These are phyloP conservation scores for Discoglossus pictus DNA, from an alignment of 2,797 vertebrate species.

Conservation along the genomic window DNA sequence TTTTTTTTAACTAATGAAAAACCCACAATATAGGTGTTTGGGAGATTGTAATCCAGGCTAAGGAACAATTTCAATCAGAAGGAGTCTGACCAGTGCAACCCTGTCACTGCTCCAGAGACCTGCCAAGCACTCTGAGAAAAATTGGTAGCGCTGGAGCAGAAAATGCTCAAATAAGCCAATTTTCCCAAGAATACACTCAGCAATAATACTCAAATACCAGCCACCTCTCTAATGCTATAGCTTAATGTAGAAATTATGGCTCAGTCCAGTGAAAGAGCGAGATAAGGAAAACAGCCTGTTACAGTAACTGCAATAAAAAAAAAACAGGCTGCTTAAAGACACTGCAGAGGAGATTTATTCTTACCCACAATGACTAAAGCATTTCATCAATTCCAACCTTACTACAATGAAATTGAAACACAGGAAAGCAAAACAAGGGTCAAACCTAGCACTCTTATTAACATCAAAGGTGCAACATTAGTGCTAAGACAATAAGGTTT, in stretches of 20 bases:
- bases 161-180: conserved; percentile 41
- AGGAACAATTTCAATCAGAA: conserved; percentile 42
- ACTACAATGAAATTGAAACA: too few relatives aligned
- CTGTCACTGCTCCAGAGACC: conserved; percentile 43
- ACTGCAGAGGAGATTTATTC: too few relatives aligned
- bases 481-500: too few relatives aligned
- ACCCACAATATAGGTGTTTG: conserved; percentile 18
- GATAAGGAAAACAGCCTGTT: neutral
- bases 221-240: neutral
- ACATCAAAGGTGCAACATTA: too few relatives aligned
- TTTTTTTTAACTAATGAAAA: too few relatives aligned
- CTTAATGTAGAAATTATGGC: neutral
- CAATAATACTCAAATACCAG: conserved; percentile 21
- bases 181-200: conserved; percentile 36
- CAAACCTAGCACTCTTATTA: too few relatives aligned
- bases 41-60: neutral
- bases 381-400: too few relatives aligned
- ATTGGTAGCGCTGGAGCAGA: conserved; percentile 46
- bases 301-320: too few relatives aligned
- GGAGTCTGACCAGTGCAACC: conserved; percentile 24
- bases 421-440: too few relatives aligned
- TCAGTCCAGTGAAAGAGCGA: conserved; percentile 3
- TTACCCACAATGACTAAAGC: too few relatives aligned
- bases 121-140: conserved; percentile 18
- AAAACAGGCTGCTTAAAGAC: too few relatives aligned